phyloP scores from a whole-genome alignment of 2,888 invertebrate genomes.

The Lepidocyrtoides sp. region DNA sequence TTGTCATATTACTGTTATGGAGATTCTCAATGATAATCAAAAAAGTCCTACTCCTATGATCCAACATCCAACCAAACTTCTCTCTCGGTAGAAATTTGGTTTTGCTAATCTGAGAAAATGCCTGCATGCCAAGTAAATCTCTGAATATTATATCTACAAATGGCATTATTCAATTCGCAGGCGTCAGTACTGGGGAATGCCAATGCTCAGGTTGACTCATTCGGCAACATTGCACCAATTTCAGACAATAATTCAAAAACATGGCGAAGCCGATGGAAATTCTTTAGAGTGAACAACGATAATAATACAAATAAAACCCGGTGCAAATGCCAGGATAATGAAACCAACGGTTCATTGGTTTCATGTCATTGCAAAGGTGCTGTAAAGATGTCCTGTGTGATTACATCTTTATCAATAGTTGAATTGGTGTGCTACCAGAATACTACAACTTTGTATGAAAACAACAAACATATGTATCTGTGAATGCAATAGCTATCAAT shows the following conservation, averaged over 20 bases:
- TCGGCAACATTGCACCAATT: neutral
- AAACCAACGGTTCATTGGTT: neutral
- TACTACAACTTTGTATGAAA: neutral
- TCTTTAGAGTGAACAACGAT: too few species aligned
- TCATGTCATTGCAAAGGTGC: conserved; percentile 41
- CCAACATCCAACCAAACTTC: too few species aligned
- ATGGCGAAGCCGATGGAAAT: neutral
- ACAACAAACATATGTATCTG: neutral
- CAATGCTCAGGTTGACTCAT: neutral
- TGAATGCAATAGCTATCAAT: too few species aligned
- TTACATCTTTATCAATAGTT: conserved; percentile 39
- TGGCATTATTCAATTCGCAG: neutral
- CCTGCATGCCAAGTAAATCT: too few species aligned
- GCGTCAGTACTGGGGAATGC: conserved; percentile 23
- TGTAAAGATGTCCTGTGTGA: conserved; percentile 47
- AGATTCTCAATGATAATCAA: too few species aligned
- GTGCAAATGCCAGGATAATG: neutral
- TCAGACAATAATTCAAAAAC: neutral
- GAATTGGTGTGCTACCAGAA: conserved; percentile 39
- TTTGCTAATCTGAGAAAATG: too few species aligned
- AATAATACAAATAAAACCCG: too few species aligned
- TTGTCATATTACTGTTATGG: too few species aligned
- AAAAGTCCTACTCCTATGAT: too few species aligned
- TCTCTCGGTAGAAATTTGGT: too few species aligned
- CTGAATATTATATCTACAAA: neutral